Percentiles rank a stretch among this genome's conserved stretches.
Conservation (phyloP, 2,113 vertebrate species). For the Columba livia region DNA sequence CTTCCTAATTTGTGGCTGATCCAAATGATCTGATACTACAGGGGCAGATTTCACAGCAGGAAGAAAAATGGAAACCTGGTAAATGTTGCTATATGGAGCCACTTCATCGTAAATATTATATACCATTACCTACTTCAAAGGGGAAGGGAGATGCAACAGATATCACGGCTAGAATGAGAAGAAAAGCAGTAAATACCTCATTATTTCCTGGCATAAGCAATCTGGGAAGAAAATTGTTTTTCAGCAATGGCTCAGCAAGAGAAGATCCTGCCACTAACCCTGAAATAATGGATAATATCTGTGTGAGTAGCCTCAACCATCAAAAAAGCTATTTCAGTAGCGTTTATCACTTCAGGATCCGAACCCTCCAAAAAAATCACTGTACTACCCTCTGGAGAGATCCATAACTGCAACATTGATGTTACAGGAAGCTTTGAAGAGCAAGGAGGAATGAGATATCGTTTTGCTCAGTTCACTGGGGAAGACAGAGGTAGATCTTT, state of each 20-base stretch:
- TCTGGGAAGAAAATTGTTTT: background rate
- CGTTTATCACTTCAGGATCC: background rate
- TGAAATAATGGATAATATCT: background rate
- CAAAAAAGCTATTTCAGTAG: background rate
- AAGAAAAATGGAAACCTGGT: background rate
- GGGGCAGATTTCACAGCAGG: background rate
- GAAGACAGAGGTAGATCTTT: background rate
- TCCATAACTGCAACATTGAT: background rate
- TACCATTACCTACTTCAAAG: background rate
- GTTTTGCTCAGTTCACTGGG: background rate
- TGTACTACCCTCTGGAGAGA: background rate
- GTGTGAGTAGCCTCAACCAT: background rate
- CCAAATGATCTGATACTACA: background rate
- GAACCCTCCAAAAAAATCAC: background rate
- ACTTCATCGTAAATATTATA: background rate
- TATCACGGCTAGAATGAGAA: background rate
- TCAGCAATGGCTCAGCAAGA: conserved; percentile 3
- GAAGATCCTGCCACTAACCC: background rate
- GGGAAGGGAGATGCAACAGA: background rate
- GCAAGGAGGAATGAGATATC: background rate
- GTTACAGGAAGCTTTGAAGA: background rate
- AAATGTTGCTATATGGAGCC: background rate
- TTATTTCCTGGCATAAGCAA: background rate
- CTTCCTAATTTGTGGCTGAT: background rate
- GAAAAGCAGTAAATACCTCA: background rate